Conservation (phyloP, 2,113 vertebrate genomes). For the Acrocephalus kingi region DNA sequence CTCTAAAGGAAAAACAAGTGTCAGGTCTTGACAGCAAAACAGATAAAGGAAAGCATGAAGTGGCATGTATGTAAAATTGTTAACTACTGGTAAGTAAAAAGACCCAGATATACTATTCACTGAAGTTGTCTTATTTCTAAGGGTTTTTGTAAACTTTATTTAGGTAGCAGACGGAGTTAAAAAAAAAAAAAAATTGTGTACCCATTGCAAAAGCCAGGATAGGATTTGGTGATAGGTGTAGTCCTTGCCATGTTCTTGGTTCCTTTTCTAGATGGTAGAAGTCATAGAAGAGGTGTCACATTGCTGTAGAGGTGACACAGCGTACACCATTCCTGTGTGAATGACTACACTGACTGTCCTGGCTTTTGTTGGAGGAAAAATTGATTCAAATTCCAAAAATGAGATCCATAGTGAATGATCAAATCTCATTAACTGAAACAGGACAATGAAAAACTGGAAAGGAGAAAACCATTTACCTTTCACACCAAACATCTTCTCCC, state of each 20-base stretch:
- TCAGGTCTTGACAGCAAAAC: not conserved
- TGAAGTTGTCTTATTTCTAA: not conserved
- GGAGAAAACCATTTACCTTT: not conserved
- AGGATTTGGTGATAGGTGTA: not conserved
- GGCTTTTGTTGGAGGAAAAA: not conserved
- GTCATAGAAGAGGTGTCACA: not conserved
- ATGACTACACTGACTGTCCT: not conserved
- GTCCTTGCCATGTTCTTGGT: not conserved
- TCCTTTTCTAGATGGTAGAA: not conserved
- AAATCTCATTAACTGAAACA: not conserved
- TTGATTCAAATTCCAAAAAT: not conserved
- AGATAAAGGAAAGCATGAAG: not conserved
- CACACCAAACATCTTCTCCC: not conserved
- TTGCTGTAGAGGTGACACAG: not conserved
- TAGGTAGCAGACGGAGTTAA: not conserved
- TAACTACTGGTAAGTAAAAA: not conserved
- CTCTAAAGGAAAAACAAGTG: not conserved
- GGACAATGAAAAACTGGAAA: not conserved
- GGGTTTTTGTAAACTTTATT: not conserved
- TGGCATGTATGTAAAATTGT: not conserved
- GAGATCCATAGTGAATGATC: not conserved
- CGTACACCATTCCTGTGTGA: not conserved
- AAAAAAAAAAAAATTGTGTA: not conserved
- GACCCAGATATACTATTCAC: not conserved
- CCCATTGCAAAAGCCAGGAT: not conserved